Evolutionary conservation across 2,797 vertebrate species (phyloP), one percentile per base, ranked within the genome.

Genomic region (Pseudomugil gertrudae): DNA sequence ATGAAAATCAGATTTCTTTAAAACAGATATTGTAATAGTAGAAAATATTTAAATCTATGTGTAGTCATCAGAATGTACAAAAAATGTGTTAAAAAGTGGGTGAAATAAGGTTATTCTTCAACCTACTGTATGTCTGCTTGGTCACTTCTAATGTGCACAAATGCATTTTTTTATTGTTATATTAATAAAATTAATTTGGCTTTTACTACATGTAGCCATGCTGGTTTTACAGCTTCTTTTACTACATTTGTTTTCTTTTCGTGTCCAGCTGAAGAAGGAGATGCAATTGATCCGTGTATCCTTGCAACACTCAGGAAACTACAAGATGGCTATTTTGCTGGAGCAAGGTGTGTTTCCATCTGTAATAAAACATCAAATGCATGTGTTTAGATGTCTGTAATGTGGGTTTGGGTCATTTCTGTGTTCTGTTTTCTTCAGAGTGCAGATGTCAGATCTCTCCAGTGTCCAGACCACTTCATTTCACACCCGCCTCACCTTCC

Each of bases 261-360:
- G 58, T 78, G 74, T 80, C 66, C 45, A 99, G 98, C 93, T 87
- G 96, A 98, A 47, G 97, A 98, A 67, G 95, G 95, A 62, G 93
- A 95, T 55, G 92, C 93, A 35, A 91, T 99, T 79, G 97, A 99
- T 82, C 92, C 98, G 10, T 97, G 96, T 63, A 94, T 99, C 87
- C 86, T 99, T 68, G 92, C 95, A 72, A 97, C 96, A 24, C 89
- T 99, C 74, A 92, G 96, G 80, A 99, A 99, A 90, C 91, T 99
- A 64, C 95, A 98, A 50, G 97, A 99, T 89, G 98, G 98, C 51
- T 99, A 99, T 89, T 98, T 99, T 83, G 96, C 92, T 76, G 98
- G 98, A 66, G 96, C 96, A n/a, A 97, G 97, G 98, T 99, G 53
- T 54, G 84, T 71, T 36, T 51, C 9, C 11, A 10, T 51, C 27